These are phyloP conservation scores for Chrysocyon brachyurus DNA, from an alignment of 2,797 vertebrate species.

Conservation along the genomic window DNA sequence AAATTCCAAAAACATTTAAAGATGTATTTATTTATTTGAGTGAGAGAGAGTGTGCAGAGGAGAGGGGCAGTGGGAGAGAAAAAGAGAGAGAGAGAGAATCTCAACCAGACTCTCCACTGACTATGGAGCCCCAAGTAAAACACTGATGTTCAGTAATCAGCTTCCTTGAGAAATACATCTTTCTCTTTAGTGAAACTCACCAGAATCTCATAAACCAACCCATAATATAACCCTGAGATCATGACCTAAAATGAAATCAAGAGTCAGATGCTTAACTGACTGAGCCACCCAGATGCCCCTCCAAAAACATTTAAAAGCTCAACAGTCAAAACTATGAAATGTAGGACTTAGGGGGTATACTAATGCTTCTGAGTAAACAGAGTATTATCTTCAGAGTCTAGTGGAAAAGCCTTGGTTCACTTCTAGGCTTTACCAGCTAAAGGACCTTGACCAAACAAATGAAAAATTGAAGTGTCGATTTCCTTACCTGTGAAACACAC, in stretches of 20 bases:
- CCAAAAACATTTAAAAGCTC: not conserved
- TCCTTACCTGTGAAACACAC: not conserved
- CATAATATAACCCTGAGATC: not conserved
- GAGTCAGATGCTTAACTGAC: not conserved
- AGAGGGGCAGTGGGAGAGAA: no score
- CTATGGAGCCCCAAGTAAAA: not conserved
- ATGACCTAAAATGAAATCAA: not conserved
- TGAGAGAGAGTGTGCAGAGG: not conserved
- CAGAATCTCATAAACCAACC: slow-evolving; percentile 2
- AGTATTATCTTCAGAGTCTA: not conserved
- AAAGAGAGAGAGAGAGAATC: not conserved
- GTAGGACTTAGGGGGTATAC: not conserved
- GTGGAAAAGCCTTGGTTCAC: not conserved
- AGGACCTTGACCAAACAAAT: not conserved
- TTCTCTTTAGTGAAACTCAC: not conserved
- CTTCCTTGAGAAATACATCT: not conserved
- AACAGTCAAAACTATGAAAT: not conserved
- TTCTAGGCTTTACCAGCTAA: not conserved
- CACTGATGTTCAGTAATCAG: not conserved
- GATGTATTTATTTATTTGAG: not conserved
- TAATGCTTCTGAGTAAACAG: not conserved
- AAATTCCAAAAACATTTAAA: not conserved
- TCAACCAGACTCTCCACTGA: not conserved
- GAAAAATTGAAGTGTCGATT: not conserved
- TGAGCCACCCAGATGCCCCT: not conserved